phyloP scores from a whole-genome alignment of 30 jellyfish, hydroid and myxozoan genomes.

The Aurelia sp. region DNA sequence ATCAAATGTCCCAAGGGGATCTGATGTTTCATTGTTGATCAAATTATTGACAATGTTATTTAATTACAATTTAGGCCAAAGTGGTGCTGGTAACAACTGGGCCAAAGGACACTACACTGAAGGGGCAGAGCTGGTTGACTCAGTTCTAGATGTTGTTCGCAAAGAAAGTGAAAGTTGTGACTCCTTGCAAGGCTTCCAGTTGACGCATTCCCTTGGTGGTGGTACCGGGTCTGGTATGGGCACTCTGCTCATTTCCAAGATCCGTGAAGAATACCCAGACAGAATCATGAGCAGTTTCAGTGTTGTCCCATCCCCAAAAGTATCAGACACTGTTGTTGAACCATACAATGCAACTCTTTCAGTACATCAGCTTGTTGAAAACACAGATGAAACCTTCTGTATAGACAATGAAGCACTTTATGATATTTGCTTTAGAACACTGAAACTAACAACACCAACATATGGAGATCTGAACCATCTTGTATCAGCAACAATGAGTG shows the following conservation, averaged over 20 bases:
- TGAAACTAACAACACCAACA: conserved; percentile 93
- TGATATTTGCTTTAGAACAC: conserved; percentile 93
- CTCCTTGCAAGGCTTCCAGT: conserved; percentile 93
- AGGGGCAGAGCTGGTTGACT: conserved; percentile 94
- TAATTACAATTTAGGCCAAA: conserved; percentile 52
- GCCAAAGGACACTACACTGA: conserved; percentile 98
- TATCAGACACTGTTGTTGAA: conserved; percentile 96
- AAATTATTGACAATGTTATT: too few species aligned
- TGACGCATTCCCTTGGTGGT: conserved; percentile 96
- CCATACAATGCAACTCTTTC: conserved; percentile 96
- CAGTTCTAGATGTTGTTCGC: background rate
- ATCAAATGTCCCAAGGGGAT: too few species aligned
- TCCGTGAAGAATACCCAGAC: conserved; percentile 98
- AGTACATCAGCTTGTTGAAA: conserved; percentile 93
- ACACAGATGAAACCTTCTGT: conserved; percentile 96
- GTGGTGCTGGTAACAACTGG: conserved; percentile 99
- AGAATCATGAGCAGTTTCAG: conserved; percentile 91
- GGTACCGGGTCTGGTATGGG: conserved; percentile 99
- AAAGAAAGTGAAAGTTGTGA: conserved; percentile 94
- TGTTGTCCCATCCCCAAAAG: conserved; percentile 97
- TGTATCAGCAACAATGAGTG: conserved; percentile 96
- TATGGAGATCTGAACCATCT: conserved; percentile 95
- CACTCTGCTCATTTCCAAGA: conserved; percentile 88
- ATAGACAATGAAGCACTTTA: conserved; percentile 96
- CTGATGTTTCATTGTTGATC: too few species aligned